A percentile compares a stretch with the other conserved stretches of the same genome.
These are phyloP conservation scores for Choloepus didactylus DNA, from an alignment of 2,797 vertebrate species.

Conservation along the genomic window DNA sequence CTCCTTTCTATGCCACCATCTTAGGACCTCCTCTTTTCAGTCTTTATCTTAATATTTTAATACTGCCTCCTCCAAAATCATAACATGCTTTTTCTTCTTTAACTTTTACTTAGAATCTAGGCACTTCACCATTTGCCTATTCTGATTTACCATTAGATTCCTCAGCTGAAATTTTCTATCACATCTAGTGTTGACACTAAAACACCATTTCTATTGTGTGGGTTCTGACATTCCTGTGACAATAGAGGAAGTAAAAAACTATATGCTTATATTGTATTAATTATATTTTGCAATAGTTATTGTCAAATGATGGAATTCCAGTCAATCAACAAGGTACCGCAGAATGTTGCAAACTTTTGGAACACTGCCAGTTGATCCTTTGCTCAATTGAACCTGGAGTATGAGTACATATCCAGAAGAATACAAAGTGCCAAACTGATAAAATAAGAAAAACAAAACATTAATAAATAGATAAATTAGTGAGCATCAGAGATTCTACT, in stretches of 20 bases:
- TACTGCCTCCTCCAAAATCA: background rate
- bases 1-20: too few species aligned
- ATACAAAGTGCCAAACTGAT: constrained; percentile 62
- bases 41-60: background rate
- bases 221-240: background rate
- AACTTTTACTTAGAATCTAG: background rate
- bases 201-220: background rate
- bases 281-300: constrained; percentile 41
- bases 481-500: constrained; percentile 58
- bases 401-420: constrained; percentile 56
- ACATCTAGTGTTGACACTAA: background rate
- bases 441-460: constrained; percentile 62
- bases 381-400: constrained; percentile 55
- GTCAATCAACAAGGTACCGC: constrained; percentile 32
- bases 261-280: constrained; percentile 9
- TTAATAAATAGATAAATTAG: background rate
- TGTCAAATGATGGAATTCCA: constrained; percentile 38
- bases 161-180: constrained; percentile 13
- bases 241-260: background rate
- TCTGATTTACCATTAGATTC: constrained; percentile 3
- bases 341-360: background rate
- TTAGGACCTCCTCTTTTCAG: too few species aligned
- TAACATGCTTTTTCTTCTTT: background rate
- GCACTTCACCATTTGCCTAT: background rate
- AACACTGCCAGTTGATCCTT: constrained; percentile 47